Percentiles rank a stretch among this genome's conserved stretches.
Conservation (phyloP, 2,797 vertebrate species). For the Valencia hispanica region DNA sequence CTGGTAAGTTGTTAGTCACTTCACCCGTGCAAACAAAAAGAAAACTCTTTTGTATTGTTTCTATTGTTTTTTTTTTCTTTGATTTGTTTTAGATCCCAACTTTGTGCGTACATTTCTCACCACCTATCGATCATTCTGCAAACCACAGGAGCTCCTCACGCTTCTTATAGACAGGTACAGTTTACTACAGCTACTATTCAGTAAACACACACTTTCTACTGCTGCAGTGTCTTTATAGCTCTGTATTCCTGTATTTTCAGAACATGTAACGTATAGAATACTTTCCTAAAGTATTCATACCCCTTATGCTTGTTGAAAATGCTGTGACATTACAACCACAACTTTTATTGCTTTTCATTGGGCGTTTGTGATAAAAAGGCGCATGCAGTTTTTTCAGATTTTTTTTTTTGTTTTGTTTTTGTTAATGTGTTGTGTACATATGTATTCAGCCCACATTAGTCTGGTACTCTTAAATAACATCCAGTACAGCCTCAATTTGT, state of each 20-base stretch:
- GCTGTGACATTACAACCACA: background rate
- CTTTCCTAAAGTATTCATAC: background rate
- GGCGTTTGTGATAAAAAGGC: background rate
- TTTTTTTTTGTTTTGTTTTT: no score
- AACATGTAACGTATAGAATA: background rate
- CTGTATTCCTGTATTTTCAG: background rate
- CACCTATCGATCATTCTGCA: constrained; percentile 98
- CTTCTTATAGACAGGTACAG: constrained; percentile 93
- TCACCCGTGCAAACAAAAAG: background rate
- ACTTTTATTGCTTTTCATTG: background rate
- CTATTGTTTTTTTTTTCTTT: background rate
- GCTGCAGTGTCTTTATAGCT: background rate
- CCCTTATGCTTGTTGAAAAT: background rate
- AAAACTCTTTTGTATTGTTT: background rate
- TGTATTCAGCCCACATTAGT: no score
- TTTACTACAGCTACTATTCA: background rate
- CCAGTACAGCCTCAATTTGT: no score
- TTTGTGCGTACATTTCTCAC: constrained; percentile 98
- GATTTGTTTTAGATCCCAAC: constrained; percentile 89
- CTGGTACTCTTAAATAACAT: no score
- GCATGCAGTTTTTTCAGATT: no score
- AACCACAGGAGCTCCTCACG: constrained; percentile 92
- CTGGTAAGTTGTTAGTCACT: constrained; percentile 81
- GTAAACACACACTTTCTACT: background rate
- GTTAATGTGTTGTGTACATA: no score